A percentile compares a stretch with the other conserved stretches of the same genome.
These are phyloP conservation scores for Aradophagus sp. DNA, from an alignment of 1,140 invertebrate genomes.

Conservation along the genomic window DNA sequence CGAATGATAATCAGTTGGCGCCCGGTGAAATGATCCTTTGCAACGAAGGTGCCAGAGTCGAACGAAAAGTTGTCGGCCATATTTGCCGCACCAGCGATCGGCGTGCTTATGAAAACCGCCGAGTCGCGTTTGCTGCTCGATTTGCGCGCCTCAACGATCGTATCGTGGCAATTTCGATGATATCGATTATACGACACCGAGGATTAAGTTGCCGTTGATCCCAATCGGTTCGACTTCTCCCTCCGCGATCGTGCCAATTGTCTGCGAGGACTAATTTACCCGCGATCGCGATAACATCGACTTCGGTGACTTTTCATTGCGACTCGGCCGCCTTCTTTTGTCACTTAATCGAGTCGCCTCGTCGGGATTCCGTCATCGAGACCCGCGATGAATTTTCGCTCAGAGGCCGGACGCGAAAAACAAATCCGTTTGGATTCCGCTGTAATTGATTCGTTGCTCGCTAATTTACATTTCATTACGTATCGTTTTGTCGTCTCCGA, in stretches of 20 bases:
- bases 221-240: constrained; percentile 38
- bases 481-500: too few species aligned
- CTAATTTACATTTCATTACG: too few species aligned
- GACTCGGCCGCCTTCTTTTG: constrained; percentile 36
- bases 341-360: constrained; percentile 47
- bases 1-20: constrained; percentile 48
- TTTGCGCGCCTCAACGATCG: constrained; percentile 56
- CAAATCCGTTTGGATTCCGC: constrained; percentile 15
- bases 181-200: constrained; percentile 57
- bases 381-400: constrained; percentile 18
- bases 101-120: constrained; percentile 32
- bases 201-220: constrained; percentile 58
- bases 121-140: constrained; percentile 56
- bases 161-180: constrained; percentile 58
- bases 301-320: constrained; percentile 50
- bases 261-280: constrained; percentile 53
- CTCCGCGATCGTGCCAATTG: constrained; percentile 49
- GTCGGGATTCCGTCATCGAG: constrained; percentile 11
- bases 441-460: too few species aligned
- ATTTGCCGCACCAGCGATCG: too few species aligned
- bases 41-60: too few species aligned
- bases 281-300: constrained; percentile 50
- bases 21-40: too few species aligned
- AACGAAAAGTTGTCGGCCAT: too few species aligned
- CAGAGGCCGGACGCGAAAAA: constrained; percentile 7